Evolutionary conservation across 2,113 vertebrate species (phyloP).

Genomic region (Beaufortia kweichowensis): DNA sequence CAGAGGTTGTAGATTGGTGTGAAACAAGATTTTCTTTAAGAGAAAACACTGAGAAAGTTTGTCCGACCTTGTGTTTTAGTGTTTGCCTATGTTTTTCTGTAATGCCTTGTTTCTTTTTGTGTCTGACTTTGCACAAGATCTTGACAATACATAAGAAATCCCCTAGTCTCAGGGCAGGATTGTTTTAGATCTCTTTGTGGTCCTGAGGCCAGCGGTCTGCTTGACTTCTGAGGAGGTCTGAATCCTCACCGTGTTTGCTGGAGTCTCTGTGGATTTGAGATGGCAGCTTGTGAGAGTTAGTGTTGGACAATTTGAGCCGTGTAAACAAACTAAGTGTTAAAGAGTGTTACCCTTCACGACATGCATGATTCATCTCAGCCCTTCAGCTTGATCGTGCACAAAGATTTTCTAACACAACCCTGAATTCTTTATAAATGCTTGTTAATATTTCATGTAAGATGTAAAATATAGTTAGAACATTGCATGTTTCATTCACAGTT

Average conservation of each 20-base stretch:
- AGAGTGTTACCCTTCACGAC: not conserved
- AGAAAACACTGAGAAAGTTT: not conserved
- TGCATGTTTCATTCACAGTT: no score
- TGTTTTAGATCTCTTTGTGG: not conserved
- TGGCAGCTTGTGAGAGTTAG: conserved; percentile 28
- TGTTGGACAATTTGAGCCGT: conserved; percentile 27
- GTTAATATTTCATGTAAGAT: no score
- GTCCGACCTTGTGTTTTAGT: not conserved
- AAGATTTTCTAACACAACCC: no score
- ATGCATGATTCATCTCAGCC: conserved; percentile 21
- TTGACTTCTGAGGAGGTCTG: not conserved
- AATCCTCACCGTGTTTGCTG: not conserved
- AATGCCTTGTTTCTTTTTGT: not conserved
- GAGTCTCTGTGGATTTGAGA: conserved; percentile 16
- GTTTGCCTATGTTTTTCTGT: not conserved
- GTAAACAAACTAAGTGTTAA: conserved; percentile 34
- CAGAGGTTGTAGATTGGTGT: no score
- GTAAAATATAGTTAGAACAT: no score
- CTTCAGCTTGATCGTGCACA: not conserved
- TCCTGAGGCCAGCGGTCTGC: not conserved
- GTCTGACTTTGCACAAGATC: not conserved
- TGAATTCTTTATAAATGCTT: no score
- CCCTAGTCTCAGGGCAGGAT: not conserved
- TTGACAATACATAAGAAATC: conserved; percentile 3
- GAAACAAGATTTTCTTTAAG: not conserved